Base-by-base conservation (phyloP, 1,140 invertebrate genomes). In the Sitodiplosis mosellana region DNA sequence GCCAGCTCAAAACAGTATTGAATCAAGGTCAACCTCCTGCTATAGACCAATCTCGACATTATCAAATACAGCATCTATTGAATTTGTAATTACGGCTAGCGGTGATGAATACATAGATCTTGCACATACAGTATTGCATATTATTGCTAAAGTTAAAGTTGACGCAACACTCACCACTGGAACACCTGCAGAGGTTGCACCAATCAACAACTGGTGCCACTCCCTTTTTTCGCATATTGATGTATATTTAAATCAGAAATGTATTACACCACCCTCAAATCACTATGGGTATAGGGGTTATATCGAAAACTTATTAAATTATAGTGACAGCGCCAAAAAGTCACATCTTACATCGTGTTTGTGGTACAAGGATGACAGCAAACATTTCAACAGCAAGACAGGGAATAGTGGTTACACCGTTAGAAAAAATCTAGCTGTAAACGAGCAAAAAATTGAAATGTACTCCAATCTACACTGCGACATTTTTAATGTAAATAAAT, bases 401-500 rank as follows among this genome's bases (percentile, higher is more conserved):
- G 37, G 14, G 17, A 40, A 40, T 5, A 18, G 14, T 36, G 34
- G 34, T 36, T 36, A 10, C n/a, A 36, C 34, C 34, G n/a, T n/a
- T n/a, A n/a, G 37, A 27, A 27, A 27, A 27, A 3, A 27, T 5
- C 27, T 27, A 27, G 10, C 27, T 5, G 10, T 10, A 5, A 10
- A 10, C 10, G 27, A 10, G 10, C 3, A 27, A 27, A 27, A 27
- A 10, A 10, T 27, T 5, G 27, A 27, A 27, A 27, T 27, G 27
- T 27, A 27, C 10, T 40, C 37, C 3, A 15, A 40, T 18, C 14
- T 40, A 40, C 17, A 40, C 12, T 40, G 37, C 12, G 37, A 40
- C 17, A n/a, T 40, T n/a, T 40, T 40, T 48, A 64, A 66, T 53
- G 59, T 63, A 50, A 57, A 59, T 46, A 59, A 63, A 49, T 62